Conservation (phyloP, 2,797 vertebrate genomes). For the Onychomys leucogaster region DNA sequence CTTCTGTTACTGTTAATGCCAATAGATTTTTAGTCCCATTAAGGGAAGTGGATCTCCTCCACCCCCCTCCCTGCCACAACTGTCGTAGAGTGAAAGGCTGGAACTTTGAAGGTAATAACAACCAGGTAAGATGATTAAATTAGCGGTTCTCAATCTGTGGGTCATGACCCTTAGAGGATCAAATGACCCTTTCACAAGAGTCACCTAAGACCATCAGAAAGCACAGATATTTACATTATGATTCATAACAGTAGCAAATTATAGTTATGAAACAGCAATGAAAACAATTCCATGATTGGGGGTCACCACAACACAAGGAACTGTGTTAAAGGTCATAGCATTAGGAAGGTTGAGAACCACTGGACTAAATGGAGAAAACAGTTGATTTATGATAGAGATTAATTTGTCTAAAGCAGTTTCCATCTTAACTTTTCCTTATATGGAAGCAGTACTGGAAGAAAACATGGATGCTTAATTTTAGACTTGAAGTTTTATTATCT, state of each 20-base stretch:
- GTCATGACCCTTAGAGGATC: not conserved
- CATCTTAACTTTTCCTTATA: slow-evolving; percentile 39
- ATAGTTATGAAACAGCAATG: not conserved
- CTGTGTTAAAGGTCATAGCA: not conserved
- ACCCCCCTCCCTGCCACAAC: slow-evolving; percentile 36
- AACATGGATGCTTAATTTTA: slow-evolving; percentile 38
- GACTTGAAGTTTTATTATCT: slow-evolving; percentile 37
- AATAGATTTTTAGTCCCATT: slow-evolving; percentile 75
- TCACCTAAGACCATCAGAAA: not conserved
- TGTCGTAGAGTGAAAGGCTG: slow-evolving; percentile 44
- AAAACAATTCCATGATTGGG: not conserved
- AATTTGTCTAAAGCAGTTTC: slow-evolving; percentile 34
- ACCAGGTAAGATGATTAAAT: not conserved
- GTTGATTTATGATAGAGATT: slow-evolving; percentile 30
- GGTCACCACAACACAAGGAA: not conserved
- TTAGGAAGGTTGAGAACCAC: not conserved
- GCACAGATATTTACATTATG: not conserved
- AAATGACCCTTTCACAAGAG: not conserved
- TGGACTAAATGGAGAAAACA: slow-evolving; percentile 22
- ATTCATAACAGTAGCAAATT: not conserved
- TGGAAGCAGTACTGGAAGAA: slow-evolving; percentile 26
- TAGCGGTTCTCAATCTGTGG: not conserved
- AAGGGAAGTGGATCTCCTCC: slow-evolving; percentile 70
- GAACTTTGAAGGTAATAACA: slow-evolving; percentile 63
- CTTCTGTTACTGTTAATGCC: slow-evolving; percentile 69